phyloP scores from a whole-genome alignment of 2,113 vertebrate genomes.

The Blennius ocellaris region DNA sequence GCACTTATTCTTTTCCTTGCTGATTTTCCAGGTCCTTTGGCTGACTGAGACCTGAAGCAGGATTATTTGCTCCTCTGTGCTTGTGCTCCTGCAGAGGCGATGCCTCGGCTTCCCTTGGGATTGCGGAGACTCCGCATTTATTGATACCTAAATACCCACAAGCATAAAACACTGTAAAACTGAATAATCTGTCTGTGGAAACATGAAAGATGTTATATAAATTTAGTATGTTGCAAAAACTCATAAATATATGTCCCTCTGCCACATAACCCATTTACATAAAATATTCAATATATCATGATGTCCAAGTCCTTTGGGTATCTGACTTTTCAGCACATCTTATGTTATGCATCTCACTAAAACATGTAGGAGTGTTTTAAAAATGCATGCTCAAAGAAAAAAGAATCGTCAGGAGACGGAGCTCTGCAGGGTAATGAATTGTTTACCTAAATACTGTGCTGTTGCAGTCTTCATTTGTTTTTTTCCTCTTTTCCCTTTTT shows the following conservation, averaged over 20 bases:
- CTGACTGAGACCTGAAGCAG: conserved; percentile 11
- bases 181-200: conserved; percentile 18
- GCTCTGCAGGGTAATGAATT: conserved; percentile 8
- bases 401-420: conserved; percentile 5
- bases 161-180: conserved; percentile 7
- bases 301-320: conserved; percentile 35
- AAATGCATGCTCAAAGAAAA: conserved; percentile 39
- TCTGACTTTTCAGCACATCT: conserved; percentile 15
- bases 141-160: conserved; percentile 20
- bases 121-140: not conserved
- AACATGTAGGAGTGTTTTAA: conserved; percentile 48
- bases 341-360: conserved; percentile 55
- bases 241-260: conserved; percentile 37
- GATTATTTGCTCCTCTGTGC: conserved; percentile 19
- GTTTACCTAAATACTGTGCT: conserved; percentile 15
- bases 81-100: not conserved
- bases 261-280: conserved; percentile 54
- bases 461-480: not conserved
- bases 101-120: conserved; percentile 3
- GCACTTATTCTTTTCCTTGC: conserved; percentile 1
- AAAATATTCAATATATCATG: conserved; percentile 51
- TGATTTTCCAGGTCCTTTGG: conserved; percentile 2
- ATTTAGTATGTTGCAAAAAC: not conserved
- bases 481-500: conserved; percentile 1
- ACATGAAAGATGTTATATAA: conserved; percentile 6